Percentiles rank a stretch among this genome's conserved stretches.
phyloP scores from a whole-genome alignment of 1,140 invertebrate genomes.

The Leptinotarsa undecemlineata region DNA sequence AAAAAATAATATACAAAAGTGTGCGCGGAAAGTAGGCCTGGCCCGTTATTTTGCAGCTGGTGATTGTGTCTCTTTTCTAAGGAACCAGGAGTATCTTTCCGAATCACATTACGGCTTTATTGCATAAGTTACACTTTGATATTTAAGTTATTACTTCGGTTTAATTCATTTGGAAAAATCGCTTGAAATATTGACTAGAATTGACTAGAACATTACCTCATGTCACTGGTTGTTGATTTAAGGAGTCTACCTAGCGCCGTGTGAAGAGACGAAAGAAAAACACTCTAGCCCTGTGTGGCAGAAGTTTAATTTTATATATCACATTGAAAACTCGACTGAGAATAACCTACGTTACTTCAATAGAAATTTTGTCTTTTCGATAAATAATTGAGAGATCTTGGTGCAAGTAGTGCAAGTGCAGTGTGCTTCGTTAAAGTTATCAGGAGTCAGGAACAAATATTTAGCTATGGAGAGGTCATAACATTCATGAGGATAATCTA shows the following conservation, averaged over 20 bases:
- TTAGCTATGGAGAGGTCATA: not conserved
- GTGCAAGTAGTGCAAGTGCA: slow-evolving; percentile 35
- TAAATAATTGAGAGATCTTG: slow-evolving; percentile 17
- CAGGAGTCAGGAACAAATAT: not conserved
- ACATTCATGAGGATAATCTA: no score
- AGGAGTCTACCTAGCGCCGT: slow-evolving; percentile 36
- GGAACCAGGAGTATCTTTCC: slow-evolving; percentile 11
- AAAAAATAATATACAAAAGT: not conserved
- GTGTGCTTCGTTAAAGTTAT: slow-evolving; percentile 12
- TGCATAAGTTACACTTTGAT: slow-evolving; percentile 42
- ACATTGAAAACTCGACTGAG: slow-evolving; percentile 39
- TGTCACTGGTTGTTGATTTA: slow-evolving; percentile 29
- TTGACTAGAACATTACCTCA: slow-evolving; percentile 22
- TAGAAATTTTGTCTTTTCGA: slow-evolving; percentile 12
- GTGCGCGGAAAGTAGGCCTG: not conserved
- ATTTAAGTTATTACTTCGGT: slow-evolving; percentile 38
- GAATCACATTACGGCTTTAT: slow-evolving; percentile 34
- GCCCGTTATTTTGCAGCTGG: not conserved
- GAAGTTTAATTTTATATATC: slow-evolving; percentile 36
- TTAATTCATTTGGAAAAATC: not conserved
- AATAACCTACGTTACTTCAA: slow-evolving; percentile 27
- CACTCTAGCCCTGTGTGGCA: slow-evolving; percentile 38
- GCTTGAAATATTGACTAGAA: slow-evolving; percentile 22
- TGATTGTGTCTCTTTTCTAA: slow-evolving; percentile 48
- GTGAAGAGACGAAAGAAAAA: slow-evolving; percentile 33